Evolutionary conservation across 92 coral and sea anemone genomes (phyloP).

Genomic region (Plumapathes pennacea): DNA sequence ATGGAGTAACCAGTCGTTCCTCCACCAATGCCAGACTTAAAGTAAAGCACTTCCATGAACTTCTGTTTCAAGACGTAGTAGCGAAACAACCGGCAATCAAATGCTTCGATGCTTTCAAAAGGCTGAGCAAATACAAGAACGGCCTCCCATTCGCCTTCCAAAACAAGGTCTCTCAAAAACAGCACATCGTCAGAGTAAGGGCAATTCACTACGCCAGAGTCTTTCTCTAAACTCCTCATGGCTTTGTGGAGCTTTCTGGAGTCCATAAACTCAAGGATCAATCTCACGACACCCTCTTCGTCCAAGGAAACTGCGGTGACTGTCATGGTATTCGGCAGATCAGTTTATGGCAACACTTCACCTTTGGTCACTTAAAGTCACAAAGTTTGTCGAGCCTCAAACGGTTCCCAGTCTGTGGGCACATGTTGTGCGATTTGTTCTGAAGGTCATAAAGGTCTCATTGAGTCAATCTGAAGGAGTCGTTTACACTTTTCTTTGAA

Average conservation of each 20-base stretch:
- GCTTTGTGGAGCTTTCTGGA: slow-evolving; percentile 80
- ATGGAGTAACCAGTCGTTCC: slow-evolving; percentile 69
- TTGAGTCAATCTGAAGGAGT: too few relatives aligned
- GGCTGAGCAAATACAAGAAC: slow-evolving; percentile 88
- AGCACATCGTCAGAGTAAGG: slow-evolving; percentile 76
- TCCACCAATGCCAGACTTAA: slow-evolving; percentile 83
- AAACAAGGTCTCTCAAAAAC: slow-evolving; percentile 85
- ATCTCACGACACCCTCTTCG: slow-evolving; percentile 69
- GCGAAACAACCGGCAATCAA: slow-evolving; percentile 79
- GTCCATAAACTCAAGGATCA: slow-evolving; percentile 80
- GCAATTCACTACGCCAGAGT: slow-evolving; percentile 77
- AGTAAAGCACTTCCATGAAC: slow-evolving; percentile 90
- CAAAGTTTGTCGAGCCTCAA: neutral
- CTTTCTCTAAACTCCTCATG: slow-evolving; percentile 87
- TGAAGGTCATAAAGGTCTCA: too few relatives aligned
- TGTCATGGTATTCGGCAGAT: slow-evolving; percentile 54
- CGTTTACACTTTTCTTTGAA: too few relatives aligned
- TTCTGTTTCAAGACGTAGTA: slow-evolving; percentile 87
- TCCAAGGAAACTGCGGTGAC: slow-evolving; percentile 66
- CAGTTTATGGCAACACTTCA: neutral
- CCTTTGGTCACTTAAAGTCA: neutral
- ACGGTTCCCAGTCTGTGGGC: neutral
- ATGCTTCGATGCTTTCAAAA: slow-evolving; percentile 77
- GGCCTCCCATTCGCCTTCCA: slow-evolving; percentile 99
- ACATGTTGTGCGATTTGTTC: neutral